Evolutionary conservation across 2,797 vertebrate genomes (phyloP).

Genomic region (Chloroceryle amazona): DNA sequence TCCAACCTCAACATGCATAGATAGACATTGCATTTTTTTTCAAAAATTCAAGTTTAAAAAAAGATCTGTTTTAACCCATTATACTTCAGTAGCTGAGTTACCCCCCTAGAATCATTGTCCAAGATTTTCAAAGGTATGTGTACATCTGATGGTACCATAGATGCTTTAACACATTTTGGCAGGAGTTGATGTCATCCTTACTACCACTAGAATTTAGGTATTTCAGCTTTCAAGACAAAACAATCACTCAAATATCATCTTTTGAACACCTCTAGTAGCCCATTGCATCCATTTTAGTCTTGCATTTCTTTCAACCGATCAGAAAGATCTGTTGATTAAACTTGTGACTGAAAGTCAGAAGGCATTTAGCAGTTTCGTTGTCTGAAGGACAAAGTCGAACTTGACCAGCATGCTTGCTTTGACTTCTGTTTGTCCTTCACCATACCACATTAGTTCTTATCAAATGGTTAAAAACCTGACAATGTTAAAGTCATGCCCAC

Average conservation of each 20-base stretch:
- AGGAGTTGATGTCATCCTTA: not conserved
- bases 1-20: not conserved
- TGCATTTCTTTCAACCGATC: not conserved
- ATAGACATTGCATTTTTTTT: not conserved
- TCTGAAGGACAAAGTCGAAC: not conserved
- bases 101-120: not conserved
- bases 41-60: not conserved
- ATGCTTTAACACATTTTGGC: not conserved
- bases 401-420: not conserved
- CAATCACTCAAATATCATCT: not conserved
- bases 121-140: not conserved
- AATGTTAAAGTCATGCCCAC: not conserved
- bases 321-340: not conserved
- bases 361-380: not conserved
- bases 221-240: not conserved
- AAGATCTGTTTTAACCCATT: not conserved
- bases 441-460: not conserved
- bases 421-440: conserved; percentile 22
- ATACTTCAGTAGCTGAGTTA: not conserved
- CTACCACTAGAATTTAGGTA: not conserved
- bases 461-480: not conserved
- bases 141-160: not conserved
- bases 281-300: not conserved
- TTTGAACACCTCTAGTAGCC: not conserved
- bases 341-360: not conserved